Percentiles rank a stretch among this genome's conserved stretches.
Conservation (phyloP, 2,797 vertebrate genomes). For the Delichon dasypus region DNA sequence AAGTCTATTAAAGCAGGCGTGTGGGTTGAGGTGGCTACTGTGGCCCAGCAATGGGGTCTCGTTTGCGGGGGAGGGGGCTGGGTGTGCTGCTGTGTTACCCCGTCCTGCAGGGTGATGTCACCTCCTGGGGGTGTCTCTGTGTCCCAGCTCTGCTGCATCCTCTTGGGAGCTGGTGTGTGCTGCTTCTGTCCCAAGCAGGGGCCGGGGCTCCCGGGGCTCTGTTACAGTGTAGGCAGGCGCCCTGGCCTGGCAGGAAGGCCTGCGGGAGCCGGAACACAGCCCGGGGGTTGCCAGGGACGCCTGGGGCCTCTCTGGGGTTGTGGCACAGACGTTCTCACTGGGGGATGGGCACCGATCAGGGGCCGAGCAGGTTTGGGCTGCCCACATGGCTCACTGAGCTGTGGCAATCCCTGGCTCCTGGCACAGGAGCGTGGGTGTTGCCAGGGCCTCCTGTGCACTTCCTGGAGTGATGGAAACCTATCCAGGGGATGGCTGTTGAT, state of each 20-base stretch:
- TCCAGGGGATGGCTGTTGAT: accelerated
- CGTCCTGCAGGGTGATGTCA: background rate
- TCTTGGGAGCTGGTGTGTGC: accelerated
- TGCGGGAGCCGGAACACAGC: background rate
- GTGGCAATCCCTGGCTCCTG: background rate
- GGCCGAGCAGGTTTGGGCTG: background rate
- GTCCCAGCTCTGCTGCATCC: background rate
- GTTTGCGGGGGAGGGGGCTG: accelerated
- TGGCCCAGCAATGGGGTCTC: accelerated
- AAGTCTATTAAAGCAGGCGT: background rate
- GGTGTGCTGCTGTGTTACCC: background rate
- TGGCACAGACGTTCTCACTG: background rate
- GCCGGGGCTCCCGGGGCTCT: accelerated
- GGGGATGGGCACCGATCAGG: accelerated
- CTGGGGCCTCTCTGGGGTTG: background rate
- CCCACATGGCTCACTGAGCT: accelerated
- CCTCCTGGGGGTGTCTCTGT: background rate
- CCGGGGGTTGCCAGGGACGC: background rate
- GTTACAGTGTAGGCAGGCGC: accelerated
- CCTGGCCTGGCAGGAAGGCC: no score
- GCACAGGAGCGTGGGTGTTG: accelerated
- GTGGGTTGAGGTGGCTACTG: accelerated
- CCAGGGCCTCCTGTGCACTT: background rate
- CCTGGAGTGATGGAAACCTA: accelerated
- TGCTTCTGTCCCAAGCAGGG: background rate